Base-by-base conservation (phyloP, 2,888 invertebrate species). In the Apotomis turbidana region DNA sequence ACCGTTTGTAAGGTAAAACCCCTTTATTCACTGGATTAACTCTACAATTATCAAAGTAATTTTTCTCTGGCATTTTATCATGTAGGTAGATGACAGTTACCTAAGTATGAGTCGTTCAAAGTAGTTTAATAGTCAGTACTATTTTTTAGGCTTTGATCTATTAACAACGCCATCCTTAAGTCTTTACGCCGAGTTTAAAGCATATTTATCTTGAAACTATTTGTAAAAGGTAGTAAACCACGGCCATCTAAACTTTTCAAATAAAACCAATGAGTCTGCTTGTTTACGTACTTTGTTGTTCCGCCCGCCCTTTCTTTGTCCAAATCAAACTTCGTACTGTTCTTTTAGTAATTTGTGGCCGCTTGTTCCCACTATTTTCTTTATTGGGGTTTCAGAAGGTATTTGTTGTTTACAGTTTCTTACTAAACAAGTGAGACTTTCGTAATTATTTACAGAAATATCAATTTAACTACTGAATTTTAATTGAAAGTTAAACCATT, bases 191-290 rank as follows among this genome's bases (percentile, higher is more conserved):
- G 10, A 27, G 38, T 68, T 68, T 68, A 61, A 46, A 59, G 27
- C 13, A 54, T 78, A 79, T 79, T 76, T 75, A 79, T 78, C 75
- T 78, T 77, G 76, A 79, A 76, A 74, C 79, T 79, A 77, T 78
- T 77, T 76, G 78, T 79, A 76, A 77, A 80, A 82, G 79, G 82
- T 80, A 86, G 83, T 86, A 85, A 87, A 86, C 87, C 84, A 81
- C 82, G 81, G 83, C 85, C 83, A 83, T 86, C 80, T 80, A 82
- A 91, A 91, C 87, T 90, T 91, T 90, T 85, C 88, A 87, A 90
- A 91, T 90, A 90, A 90, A 90, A 87, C 84, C 86, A 84, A 88
- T 87, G 87, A 85, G 84, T 79, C 83, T 81, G 81, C 84, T 87
- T 89, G 88, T 90, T 90, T 89, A 86, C 87, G 86, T 81, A 85